These are phyloP conservation scores for Lapara coniferarum DNA, from an alignment of 2,888 invertebrate genomes.

Conservation along the genomic window DNA sequence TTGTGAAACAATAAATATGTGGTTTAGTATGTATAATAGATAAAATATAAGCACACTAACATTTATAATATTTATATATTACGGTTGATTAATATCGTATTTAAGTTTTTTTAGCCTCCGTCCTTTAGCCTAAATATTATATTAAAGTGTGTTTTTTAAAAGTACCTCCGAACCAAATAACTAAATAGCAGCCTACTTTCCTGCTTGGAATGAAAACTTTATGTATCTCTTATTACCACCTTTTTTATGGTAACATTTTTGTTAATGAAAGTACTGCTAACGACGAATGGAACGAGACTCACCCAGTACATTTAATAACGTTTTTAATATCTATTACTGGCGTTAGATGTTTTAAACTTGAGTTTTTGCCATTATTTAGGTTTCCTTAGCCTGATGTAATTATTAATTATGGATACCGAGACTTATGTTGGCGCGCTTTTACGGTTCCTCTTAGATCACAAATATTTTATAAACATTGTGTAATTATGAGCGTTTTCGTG, in stretches of 20 bases:
- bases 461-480: no score
- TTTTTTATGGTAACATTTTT: constrained; percentile 42
- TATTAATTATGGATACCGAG: background rate
- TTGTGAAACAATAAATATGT: no score
- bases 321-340: constrained; percentile 48
- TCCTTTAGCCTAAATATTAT: no score
- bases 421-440: no score
- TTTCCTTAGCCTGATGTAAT: background rate
- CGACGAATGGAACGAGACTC: constrained; percentile 33
- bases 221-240: background rate
- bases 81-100: no score
- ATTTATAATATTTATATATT: no score
- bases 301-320: constrained; percentile 50
- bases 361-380: constrained; percentile 17
- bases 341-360: constrained; percentile 19
- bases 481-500: no score
- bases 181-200: background rate
- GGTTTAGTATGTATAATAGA: no score
- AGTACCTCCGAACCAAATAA: background rate
- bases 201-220: background rate
- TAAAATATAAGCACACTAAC: no score
- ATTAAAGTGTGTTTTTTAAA: no score
- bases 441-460: no score
- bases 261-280: constrained; percentile 40
- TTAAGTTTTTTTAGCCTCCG: no score